Percentiles rank a stretch among this genome's conserved stretches.
phyloP scores from a whole-genome alignment of 2,797 vertebrate species.

The Pteropus rufus region DNA sequence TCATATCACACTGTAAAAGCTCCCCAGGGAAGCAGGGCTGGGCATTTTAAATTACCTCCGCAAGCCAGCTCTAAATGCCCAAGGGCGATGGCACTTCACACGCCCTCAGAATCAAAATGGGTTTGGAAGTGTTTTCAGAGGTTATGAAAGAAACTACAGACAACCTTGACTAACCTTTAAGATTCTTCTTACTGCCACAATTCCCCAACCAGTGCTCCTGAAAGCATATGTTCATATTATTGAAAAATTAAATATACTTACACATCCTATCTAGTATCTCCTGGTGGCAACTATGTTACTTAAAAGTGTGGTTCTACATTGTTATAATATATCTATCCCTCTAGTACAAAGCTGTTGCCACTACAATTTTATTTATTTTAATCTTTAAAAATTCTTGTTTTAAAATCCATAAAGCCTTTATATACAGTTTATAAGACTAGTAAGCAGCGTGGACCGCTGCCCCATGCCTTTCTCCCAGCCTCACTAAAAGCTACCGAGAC shows the following conservation, averaged over 20 bases:
- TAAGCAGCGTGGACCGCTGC: not conserved
- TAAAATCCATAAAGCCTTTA: conserved; percentile 34
- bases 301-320: not conserved
- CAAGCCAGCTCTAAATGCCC: not conserved
- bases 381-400: not conserved
- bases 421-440: not conserved
- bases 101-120: not conserved
- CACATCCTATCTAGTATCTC: not conserved
- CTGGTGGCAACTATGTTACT: not conserved
- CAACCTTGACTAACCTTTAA: not conserved
- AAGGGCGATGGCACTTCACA: not conserved
- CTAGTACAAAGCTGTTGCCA: conserved; percentile 15
- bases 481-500: not conserved
- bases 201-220: not conserved
- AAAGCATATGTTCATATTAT: not conserved
- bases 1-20: rapidly evolving
- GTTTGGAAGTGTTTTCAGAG: not conserved
- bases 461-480: not conserved
- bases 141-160: not conserved
- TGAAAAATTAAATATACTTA: not conserved
- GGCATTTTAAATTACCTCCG: not conserved
- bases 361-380: conserved; percentile 17
- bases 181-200: conserved; percentile 21
- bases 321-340: not conserved
- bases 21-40: not conserved